Evolutionary conservation across 53 echinoderm and acorn worm genomes (phyloP).

Genomic region (Crossaster papposus): DNA sequence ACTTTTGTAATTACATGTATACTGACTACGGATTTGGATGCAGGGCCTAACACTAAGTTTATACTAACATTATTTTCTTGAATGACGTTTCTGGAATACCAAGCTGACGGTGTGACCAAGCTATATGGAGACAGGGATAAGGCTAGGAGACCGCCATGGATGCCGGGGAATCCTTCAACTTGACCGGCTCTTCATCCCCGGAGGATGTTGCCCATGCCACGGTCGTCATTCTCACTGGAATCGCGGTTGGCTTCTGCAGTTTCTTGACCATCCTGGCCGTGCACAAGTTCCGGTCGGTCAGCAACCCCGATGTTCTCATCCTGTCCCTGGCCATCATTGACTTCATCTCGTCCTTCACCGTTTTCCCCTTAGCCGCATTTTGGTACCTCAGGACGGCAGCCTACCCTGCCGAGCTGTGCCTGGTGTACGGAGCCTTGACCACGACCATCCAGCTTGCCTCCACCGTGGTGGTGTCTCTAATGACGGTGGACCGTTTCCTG

Average conservation of each 20-base stretch:
- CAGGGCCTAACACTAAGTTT: too few relatives aligned
- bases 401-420: constrained; percentile 35
- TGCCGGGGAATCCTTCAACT: not conserved
- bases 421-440: constrained; percentile 27
- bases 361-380: constrained; percentile 60
- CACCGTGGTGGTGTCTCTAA: constrained; percentile 60
- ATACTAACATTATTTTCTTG: not conserved
- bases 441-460: constrained; percentile 56
- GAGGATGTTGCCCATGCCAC: constrained; percentile 37
- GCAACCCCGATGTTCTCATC: constrained; percentile 70
- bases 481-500: constrained; percentile 76
- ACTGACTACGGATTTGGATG: not conserved
- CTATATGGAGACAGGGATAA: not conserved
- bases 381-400: constrained; percentile 34
- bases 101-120: not conserved
- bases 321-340: constrained; percentile 68
- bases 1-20: not conserved
- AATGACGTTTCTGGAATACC: not conserved
- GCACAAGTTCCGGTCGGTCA: constrained; percentile 57
- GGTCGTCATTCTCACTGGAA: constrained; percentile 43
- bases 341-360: constrained; percentile 50
- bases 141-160: not conserved
- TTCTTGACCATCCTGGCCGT: constrained; percentile 59
- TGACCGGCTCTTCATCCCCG: not conserved
- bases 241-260: constrained; percentile 60